Evolutionary conservation across 1,140 invertebrate species (phyloP).

Genomic region (Eurosta solidaginis): DNA sequence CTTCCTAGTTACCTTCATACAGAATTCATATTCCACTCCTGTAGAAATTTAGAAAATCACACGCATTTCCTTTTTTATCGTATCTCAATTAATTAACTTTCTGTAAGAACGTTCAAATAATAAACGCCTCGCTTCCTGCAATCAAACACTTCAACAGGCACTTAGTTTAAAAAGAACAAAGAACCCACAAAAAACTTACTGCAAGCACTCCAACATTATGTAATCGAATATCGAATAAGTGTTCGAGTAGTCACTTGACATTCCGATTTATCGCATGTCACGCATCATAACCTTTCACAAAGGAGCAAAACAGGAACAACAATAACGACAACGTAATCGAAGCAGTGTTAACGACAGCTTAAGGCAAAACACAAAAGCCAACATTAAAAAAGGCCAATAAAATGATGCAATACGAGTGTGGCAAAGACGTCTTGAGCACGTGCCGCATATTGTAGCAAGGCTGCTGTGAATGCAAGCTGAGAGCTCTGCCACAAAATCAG

Average conservation of each 20-base stretch:
- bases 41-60: no score
- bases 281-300: neutral
- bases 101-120: no score
- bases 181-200: neutral
- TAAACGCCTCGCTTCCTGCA: neutral
- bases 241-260: neutral
- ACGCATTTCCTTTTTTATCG: no score
- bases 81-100: no score
- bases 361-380: neutral
- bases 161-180: neutral
- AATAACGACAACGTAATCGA: neutral
- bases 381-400: no score
- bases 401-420: neutral
- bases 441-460: neutral
- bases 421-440: neutral
- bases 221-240: neutral
- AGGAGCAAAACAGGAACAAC: neutral
- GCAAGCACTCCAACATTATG: no score
- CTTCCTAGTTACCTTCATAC: no score
- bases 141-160: neutral
- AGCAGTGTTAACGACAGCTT: neutral
- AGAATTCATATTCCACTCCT: no score
- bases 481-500: neutral
- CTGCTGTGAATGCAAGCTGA: neutral
- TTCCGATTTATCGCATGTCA: neutral